Evolutionary conservation across 35 echinoderm and acorn worm species (phyloP).

Genomic region (Holothuria glaberrima): DNA sequence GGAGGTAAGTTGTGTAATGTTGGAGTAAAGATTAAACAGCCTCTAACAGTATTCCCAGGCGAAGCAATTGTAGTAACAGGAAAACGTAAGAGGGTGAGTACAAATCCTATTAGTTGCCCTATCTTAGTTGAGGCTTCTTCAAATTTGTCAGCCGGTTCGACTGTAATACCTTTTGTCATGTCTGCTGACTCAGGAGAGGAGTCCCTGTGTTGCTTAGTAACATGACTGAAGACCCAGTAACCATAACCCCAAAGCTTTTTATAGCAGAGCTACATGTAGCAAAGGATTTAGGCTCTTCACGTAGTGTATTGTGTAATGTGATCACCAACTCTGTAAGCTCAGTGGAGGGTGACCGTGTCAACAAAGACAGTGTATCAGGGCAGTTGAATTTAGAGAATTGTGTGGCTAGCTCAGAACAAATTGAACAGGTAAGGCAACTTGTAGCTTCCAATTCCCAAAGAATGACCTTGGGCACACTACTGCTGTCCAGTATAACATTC

Average conservation of each 20-base stretch:
- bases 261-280: slow-evolving; percentile 29
- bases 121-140: not conserved
- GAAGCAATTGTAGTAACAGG: not conserved
- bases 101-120: not conserved
- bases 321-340: not conserved
- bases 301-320: not conserved
- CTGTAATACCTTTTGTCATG: not conserved
- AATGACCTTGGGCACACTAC: slow-evolving; percentile 36
- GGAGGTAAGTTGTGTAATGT: not conserved
- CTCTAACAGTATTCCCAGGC: not conserved
- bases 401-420: not conserved
- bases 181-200: not conserved
- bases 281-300: not conserved
- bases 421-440: not conserved
- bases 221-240: not conserved
- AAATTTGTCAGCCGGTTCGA: not conserved
- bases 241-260: not conserved
- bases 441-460: not conserved
- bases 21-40: not conserved
- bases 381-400: not conserved
- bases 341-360: not conserved
- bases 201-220: not conserved
- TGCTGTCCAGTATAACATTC: slow-evolving; percentile 25
- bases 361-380: not conserved
- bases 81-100: not conserved